phyloP scores from a whole-genome alignment of 2,888 invertebrate species.

The Rambutsinella grinnellia region DNA sequence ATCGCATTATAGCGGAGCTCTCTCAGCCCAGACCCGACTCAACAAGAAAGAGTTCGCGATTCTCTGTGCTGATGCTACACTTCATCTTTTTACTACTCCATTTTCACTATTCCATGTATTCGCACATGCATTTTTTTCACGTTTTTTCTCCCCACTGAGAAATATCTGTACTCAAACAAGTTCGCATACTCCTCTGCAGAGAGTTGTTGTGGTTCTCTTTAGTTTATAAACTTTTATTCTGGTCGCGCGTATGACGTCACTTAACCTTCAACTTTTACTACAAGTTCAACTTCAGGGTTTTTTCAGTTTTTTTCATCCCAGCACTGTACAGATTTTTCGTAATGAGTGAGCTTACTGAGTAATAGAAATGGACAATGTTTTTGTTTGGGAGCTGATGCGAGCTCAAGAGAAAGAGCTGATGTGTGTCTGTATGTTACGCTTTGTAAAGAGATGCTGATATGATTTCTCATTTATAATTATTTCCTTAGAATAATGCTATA shows the following conservation, averaged over 20 bases:
- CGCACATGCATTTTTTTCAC: not conserved
- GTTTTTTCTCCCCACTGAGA: no score
- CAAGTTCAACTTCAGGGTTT: constrained; percentile 55
- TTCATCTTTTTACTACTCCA: not conserved
- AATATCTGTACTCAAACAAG: not conserved
- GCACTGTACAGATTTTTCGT: not conserved
- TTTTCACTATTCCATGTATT: not conserved
- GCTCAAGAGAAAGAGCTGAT: not conserved
- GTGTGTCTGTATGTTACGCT: not conserved
- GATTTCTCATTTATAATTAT: no score
- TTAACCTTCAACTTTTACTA: constrained; percentile 57
- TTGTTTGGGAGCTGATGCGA: not conserved
- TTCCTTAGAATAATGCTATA: no score
- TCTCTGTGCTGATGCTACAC: no score
- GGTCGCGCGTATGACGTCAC: constrained; percentile 47
- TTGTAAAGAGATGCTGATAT: no score
- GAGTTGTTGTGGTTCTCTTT: not conserved
- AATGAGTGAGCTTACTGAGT: not conserved
- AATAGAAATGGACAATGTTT: not conserved
- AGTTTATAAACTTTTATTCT: no score
- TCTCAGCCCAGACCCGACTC: not conserved
- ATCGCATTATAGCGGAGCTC: no score
- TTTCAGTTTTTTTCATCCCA: constrained; percentile 1
- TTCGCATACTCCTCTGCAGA: not conserved
- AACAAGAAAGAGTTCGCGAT: not conserved